A percentile compares a stretch with the other conserved stretches of the same genome.
phyloP scores from a whole-genome alignment of 2,888 invertebrate genomes.

The Patella depressa region DNA sequence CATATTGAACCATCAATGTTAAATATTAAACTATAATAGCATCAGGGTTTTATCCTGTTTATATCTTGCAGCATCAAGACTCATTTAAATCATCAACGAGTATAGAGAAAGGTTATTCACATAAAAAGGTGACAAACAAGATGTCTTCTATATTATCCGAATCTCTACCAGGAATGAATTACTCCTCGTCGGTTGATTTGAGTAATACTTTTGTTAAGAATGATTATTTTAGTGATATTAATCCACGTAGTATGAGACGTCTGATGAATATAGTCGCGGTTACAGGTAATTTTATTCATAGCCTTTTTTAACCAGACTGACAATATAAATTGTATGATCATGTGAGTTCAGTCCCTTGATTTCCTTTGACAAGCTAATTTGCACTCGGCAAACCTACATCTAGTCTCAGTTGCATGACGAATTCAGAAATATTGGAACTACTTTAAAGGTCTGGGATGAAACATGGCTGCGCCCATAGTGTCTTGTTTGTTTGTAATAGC shows the following conservation, averaged over 20 bases:
- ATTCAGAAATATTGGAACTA: too few species aligned
- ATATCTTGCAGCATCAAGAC: slow-evolving; percentile 51
- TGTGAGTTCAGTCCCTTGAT: neutral
- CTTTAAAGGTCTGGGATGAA: too few species aligned
- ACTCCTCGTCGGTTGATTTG: slow-evolving; percentile 63
- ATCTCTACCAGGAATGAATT: slow-evolving; percentile 37
- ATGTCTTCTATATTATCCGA: slow-evolving; percentile 36
- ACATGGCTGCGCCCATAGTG: too few species aligned
- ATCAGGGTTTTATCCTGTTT: too few species aligned
- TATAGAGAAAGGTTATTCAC: slow-evolving; percentile 29
- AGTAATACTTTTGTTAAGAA: slow-evolving; percentile 82
- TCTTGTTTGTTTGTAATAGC: too few species aligned
- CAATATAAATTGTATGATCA: neutral
- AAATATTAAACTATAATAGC: too few species aligned
- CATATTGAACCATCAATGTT: too few species aligned
- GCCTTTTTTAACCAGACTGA: neutral
- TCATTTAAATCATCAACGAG: slow-evolving; percentile 48
- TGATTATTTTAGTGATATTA: slow-evolving; percentile 99
- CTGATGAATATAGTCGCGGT: slow-evolving; percentile 97
- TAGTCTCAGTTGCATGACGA: too few species aligned
- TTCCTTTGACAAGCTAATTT: neutral
- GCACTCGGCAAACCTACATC: too few species aligned
- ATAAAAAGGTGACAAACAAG: slow-evolving; percentile 29
- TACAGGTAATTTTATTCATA: slow-evolving; percentile 77
- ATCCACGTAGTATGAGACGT: slow-evolving; percentile 95